Conservation (phyloP, 2,113 vertebrate species). For the Gambusia affinis region DNA sequence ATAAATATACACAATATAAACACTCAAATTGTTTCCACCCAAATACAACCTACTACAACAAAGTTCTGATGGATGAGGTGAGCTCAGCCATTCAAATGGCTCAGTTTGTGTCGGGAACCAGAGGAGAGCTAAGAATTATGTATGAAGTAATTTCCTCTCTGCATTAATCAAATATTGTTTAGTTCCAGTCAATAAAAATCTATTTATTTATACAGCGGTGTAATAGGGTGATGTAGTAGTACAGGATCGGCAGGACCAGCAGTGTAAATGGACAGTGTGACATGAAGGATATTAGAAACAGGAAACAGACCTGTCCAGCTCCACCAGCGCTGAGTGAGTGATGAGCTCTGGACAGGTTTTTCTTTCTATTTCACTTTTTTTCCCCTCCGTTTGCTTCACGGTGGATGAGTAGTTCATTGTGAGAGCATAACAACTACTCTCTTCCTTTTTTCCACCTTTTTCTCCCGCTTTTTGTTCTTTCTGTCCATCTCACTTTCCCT, state of each 20-base stretch:
- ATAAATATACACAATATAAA: too few relatives aligned
- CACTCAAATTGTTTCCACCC: too few relatives aligned
- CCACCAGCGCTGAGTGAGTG: conserved; percentile 71
- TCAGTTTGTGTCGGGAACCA: too few relatives aligned
- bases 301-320: conserved; percentile 75
- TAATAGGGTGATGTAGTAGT: conserved; percentile 61
- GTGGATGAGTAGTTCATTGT: conserved; percentile 66
- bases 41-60: too few relatives aligned
- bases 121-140: too few relatives aligned
- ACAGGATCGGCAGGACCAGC: conserved; percentile 64
- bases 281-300: conserved; percentile 77
- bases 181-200: background rate
- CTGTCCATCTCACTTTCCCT: conserved; percentile 43
- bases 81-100: too few relatives aligned
- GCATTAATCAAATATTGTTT: background rate
- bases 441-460: background rate
- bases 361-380: conserved; percentile 30
- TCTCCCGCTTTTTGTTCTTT: conserved; percentile 13
- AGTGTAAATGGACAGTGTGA: conserved; percentile 78
- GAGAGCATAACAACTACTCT: conserved; percentile 62
- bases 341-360: conserved; percentile 72
- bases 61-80: too few relatives aligned
- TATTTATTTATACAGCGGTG: background rate
- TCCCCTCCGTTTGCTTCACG: conserved; percentile 50
- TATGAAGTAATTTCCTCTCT: background rate